These are phyloP conservation scores for Thymelicus acteon DNA, from an alignment of 2,888 invertebrate species.

Conservation along the genomic window DNA sequence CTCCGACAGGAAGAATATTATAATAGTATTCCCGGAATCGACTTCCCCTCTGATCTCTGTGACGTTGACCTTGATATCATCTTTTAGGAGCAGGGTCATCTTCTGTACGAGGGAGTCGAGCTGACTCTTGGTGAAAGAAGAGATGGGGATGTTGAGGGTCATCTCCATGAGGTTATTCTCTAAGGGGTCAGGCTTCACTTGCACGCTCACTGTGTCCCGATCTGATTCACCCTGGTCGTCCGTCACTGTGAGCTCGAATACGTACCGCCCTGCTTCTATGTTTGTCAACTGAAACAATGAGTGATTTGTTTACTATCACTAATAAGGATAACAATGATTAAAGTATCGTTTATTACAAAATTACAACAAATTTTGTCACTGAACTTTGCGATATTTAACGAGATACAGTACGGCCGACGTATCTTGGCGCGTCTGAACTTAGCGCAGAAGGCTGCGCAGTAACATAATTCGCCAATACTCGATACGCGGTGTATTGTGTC, in stretches of 20 bases:
- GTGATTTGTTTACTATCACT: too few species aligned
- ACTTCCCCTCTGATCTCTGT: conserved; percentile 85
- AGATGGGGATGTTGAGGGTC: conserved; percentile 90
- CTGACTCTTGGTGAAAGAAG: conserved; percentile 83
- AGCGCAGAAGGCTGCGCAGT: too few species aligned
- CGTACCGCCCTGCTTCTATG: conserved; percentile 93
- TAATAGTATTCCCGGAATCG: conserved; percentile 85
- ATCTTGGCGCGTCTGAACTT: too few species aligned
- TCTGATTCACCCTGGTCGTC: conserved; percentile 95
- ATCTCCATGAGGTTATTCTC: conserved; percentile 92
- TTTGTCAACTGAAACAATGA: conserved; percentile 87
- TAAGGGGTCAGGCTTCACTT: conserved; percentile 91
- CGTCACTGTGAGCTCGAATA: conserved; percentile 94
- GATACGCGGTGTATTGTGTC: too few species aligned
- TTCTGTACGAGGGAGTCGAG: conserved; percentile 92
- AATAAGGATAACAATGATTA: too few species aligned
- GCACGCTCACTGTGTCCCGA: conserved; percentile 92
- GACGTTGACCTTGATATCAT: conserved; percentile 87
- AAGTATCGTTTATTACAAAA: too few species aligned
- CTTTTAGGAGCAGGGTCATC: conserved; percentile 90
- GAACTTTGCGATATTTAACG: too few species aligned
- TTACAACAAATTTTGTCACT: too few species aligned
- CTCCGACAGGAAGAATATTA: conserved; percentile 88
- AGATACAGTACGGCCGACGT: too few species aligned
- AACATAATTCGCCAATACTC: too few species aligned